These are phyloP conservation scores for Battus philenor DNA, from an alignment of 1,140 invertebrate species.

Conservation along the genomic window DNA sequence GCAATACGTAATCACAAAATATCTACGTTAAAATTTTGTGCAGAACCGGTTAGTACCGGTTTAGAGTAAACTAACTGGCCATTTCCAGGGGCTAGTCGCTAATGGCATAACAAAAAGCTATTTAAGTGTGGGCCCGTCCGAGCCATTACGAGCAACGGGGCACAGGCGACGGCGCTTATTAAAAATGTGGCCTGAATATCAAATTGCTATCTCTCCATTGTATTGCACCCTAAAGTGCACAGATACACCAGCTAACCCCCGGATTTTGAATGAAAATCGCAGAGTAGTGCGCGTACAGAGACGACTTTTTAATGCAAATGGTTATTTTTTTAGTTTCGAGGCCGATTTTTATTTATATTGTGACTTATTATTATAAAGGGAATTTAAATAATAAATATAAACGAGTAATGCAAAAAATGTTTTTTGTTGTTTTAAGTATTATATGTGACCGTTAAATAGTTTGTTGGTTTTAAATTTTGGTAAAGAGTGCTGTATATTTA, in stretches of 20 bases:
- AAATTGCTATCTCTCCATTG: slow-evolving; percentile 74
- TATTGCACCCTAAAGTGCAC: slow-evolving; percentile 42
- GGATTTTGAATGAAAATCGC: slow-evolving; percentile 36
- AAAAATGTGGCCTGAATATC: slow-evolving; percentile 77
- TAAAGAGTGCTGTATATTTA: too few relatives aligned
- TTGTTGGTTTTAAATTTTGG: too few relatives aligned
- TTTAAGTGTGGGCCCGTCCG: slow-evolving; percentile 55
- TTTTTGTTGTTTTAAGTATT: too few relatives aligned
- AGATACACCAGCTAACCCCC: slow-evolving; percentile 32
- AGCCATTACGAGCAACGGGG: slow-evolving; percentile 39
- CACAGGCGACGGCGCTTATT: slow-evolving; percentile 52
- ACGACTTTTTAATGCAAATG: too few relatives aligned
- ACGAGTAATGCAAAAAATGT: too few relatives aligned
- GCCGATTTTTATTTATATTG: too few relatives aligned
- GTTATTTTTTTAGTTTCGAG: too few relatives aligned
- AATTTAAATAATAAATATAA: too few relatives aligned
- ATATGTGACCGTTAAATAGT: too few relatives aligned
- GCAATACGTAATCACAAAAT: too few relatives aligned
- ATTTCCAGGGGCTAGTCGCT: slow-evolving; percentile 23
- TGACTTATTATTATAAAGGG: too few relatives aligned
- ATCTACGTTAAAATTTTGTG: not conserved
- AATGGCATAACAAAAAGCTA: slow-evolving; percentile 56
- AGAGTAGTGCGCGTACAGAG: slow-evolving; percentile 20
- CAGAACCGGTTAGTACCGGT: not conserved
- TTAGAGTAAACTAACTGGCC: slow-evolving; percentile 21